Base-by-base conservation (phyloP, 2,888 invertebrate genomes). In the Heliconius charithonia region DNA sequence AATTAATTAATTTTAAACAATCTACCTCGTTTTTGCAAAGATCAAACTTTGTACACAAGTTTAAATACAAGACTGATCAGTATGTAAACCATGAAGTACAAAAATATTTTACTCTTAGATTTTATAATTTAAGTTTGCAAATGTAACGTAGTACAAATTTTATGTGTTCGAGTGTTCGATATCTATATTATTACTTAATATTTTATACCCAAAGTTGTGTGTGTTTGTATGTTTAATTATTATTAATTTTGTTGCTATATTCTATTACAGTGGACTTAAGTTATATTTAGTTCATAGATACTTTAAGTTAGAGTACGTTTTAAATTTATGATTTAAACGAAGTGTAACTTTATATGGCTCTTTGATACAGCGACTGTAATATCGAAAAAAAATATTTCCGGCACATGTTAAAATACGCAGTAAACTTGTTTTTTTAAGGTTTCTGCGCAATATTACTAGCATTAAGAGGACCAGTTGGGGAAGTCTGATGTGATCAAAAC, bases 131-230 rank as follows among this genome's bases (percentile, higher is more conserved):
- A 90, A 90, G 90, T 91, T 92, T 89, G 87, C 88, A 89, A 90
- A 88, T 80, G 88, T 92, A 93, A 92, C 89, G 85, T 91, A 93
- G 94, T 94, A 94, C 93, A 95, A 94, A 95, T 89, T 89, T 87
- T 92, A 92, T 92, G 94, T 94, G 94, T 95, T 94, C 93, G 92
- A 90, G 92, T 94, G 93, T 91, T 84, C 90, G 88, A 89, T 90
- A 91, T 89, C 86, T 90, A 92, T 90, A 90, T 90, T 89, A 90
- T 92, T 92, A 91, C 89, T 86, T 90, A 81, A 89, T 90, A 90
- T 89, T 86, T 89, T 92, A 91, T 93, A 93, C 92, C 93, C 93
- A 94, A 95, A 93, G 93, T 93, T 93, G 92, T 89, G 94, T 93
- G 93, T 93, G 92, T 94, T 92, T 92, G 91, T 84, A 83, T 91